Evolutionary conservation across 2,888 invertebrate species (phyloP), one percentile per base, ranked within the genome.

Genomic region (Ectemnius lituratus): DNA sequence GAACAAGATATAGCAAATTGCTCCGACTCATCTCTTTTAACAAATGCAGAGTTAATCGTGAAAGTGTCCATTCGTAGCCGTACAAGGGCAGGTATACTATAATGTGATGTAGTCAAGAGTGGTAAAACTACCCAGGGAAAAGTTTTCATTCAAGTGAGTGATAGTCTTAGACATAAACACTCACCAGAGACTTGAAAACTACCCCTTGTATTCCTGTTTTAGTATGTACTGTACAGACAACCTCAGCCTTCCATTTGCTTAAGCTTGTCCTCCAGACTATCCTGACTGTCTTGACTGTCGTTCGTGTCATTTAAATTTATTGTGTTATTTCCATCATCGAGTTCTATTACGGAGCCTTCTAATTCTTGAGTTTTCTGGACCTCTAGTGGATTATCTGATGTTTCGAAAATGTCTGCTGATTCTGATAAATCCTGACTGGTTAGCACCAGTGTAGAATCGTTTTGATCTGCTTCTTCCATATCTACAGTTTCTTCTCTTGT

Each of bases 241-340:
- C 11, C 70, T 88, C 70, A 90, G 68, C 90, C 90, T 46, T 90
- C 90, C 88, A 91, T 90, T 66, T 89, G 89, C 57, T 90, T 90
- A 16, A 91, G 84, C 76, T 90, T 90, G 49, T 89, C 89, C 71
- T 91, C 91, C 16, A 91, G 84, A 70, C 91, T 91, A 27, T 91
- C 91, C 63, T 90, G 89, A 64, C 89, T 91, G 64, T 91, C 91
- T 45, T 86, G 88, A 5, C 90, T 86, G n/a, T 91, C 52, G 52
- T 52, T 52, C 45, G 90, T 37, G 37, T 37, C 91, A 23, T 86
- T 89, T 45, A 90, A 70, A 76, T 84, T 88, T n/a, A 90, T 88
- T 0, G 88, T 88, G 6, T 89, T 87, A 62, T 84, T 86, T 0
- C 61, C 69, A 4, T 82, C 80, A 13, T 84, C 73, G 2, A 90